Conservation (phyloP, 2,888 invertebrate species). For the Frankliniella intonsa region DNA sequence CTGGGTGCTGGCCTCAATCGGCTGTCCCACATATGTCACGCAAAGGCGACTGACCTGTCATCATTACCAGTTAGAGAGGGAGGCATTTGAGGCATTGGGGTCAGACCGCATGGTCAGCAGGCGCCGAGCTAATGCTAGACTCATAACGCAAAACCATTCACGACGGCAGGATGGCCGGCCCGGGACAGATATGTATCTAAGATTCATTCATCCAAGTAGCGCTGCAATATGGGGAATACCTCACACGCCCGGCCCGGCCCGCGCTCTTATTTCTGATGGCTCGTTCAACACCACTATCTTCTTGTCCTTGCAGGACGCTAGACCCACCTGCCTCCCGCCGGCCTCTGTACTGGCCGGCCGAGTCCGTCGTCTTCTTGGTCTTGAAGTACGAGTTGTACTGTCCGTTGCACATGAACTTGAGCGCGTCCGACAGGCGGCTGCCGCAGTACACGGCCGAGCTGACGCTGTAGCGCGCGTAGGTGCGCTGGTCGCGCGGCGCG, state of each 20-base stretch:
- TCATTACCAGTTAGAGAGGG: background rate
- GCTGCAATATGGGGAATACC: background rate
- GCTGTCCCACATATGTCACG: slow-evolving; percentile 2
- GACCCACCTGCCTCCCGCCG: background rate
- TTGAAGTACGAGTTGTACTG: slow-evolving; percentile 46
- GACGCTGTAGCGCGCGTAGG: background rate
- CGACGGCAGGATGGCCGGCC: no score
- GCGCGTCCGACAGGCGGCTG: slow-evolving; percentile 43
- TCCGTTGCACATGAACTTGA: slow-evolving; percentile 46
- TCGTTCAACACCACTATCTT: no score
- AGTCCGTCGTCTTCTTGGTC: slow-evolving; percentile 38
- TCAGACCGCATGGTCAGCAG: background rate
- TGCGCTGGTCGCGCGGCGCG: background rate
- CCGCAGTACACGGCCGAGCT: slow-evolving; percentile 45
- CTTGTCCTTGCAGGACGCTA: background rate
- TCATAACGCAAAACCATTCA: no score
- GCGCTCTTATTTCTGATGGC: background rate
- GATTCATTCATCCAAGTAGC: no score
- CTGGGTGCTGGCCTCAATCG: background rate
- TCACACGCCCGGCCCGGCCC: background rate
- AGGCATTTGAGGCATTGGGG: background rate
- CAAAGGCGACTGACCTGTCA: slow-evolving; percentile 17
- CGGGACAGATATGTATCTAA: no score
- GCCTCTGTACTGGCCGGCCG: background rate
- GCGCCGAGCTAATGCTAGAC: background rate